phyloP scores from a whole-genome alignment of 2,113 vertebrate species.

The Malurus cyaneus region DNA sequence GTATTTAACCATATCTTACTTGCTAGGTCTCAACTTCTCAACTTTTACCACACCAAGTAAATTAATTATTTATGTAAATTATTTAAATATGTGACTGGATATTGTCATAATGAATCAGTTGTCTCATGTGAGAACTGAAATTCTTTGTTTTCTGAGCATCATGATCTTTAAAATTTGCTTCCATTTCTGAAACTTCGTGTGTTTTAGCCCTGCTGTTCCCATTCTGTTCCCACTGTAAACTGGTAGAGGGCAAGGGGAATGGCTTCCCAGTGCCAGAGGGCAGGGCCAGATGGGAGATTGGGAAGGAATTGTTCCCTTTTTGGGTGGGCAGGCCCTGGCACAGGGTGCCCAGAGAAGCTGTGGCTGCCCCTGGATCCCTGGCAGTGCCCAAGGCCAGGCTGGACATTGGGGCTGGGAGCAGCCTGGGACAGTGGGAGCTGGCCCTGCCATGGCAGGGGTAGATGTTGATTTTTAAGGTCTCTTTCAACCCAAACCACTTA shows the following conservation, averaged over 20 bases:
- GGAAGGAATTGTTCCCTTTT: background rate
- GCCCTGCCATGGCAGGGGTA: background rate
- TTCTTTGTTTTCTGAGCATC: background rate
- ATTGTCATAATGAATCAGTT: background rate
- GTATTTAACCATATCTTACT: background rate
- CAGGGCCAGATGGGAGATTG: background rate
- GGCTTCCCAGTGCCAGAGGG: background rate
- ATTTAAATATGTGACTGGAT: background rate
- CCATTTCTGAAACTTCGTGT: background rate
- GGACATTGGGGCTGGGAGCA: background rate
- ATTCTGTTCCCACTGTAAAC: background rate
- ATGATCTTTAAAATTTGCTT: background rate
- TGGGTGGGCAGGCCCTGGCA: background rate
- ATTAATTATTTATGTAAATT: background rate
- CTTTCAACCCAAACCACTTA: accelerated
- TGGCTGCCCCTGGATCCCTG: background rate
- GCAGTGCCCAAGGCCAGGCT: background rate
- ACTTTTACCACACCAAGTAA: background rate
- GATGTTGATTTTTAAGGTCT: accelerated
- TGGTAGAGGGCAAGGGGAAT: background rate
- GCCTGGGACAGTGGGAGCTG: background rate
- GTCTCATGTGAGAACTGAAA: background rate
- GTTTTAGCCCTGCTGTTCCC: background rate
- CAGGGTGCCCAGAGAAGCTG: background rate
- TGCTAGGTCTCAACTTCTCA: background rate